Evolutionary conservation across 2,797 vertebrate species (phyloP).

Genomic region (Loriculus beryllinus): DNA sequence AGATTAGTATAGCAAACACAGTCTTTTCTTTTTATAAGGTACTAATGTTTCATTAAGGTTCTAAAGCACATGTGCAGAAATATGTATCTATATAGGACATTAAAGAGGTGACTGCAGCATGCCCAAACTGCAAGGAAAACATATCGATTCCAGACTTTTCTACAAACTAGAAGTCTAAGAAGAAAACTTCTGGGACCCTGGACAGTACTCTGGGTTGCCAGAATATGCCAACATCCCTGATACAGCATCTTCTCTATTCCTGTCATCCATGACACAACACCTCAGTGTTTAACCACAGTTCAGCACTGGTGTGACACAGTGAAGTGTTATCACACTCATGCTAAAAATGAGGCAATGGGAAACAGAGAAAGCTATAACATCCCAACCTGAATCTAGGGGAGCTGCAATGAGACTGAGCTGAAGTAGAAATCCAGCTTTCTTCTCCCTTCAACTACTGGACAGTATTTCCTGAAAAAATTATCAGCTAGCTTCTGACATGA

Average conservation of each 20-base stretch:
- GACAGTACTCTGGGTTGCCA: neutral
- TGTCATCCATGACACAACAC: neutral
- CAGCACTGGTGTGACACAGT: neutral
- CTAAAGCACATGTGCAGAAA: neutral
- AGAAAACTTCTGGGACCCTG: neutral
- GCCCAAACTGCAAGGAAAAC: neutral
- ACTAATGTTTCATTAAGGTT: neutral
- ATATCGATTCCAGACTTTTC: neutral
- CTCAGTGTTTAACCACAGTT: neutral
- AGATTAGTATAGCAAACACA: neutral
- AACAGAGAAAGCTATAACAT: neutral
- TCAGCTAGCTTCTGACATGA: neutral
- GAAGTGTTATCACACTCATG: neutral
- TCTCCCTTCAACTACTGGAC: accelerated
- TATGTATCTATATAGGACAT: neutral
- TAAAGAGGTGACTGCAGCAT: neutral
- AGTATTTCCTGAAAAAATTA: neutral
- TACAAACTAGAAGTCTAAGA: neutral
- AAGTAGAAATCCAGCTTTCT: neutral
- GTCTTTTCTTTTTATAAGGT: neutral
- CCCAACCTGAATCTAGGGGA: neutral
- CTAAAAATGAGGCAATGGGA: neutral
- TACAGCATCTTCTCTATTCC: neutral
- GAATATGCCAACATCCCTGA: neutral
- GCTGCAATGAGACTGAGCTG: neutral